phyloP scores from a whole-genome alignment of 2,113 vertebrate species.

The Rallus limicola region DNA sequence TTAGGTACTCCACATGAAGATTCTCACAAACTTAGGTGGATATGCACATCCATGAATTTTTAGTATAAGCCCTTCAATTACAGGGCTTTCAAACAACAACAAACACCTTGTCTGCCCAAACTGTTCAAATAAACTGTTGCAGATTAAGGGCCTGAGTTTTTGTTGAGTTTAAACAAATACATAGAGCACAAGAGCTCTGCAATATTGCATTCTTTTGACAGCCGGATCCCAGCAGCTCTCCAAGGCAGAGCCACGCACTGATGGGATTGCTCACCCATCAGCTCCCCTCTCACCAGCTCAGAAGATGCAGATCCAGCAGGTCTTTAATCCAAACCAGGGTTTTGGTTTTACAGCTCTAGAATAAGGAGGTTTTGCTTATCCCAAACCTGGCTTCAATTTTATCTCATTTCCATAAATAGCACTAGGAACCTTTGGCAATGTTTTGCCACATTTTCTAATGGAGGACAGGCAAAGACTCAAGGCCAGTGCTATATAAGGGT shows the following conservation, averaged over 20 bases:
- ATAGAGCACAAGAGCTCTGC: background rate
- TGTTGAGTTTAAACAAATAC: constrained; percentile 43
- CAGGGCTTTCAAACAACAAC: constrained; percentile 1
- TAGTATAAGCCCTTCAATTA: background rate
- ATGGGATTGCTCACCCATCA: background rate
- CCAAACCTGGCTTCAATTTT: constrained; percentile 70
- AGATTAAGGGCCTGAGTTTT: constrained; percentile 35
- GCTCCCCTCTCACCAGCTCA: background rate
- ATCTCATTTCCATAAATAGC: constrained; percentile 69
- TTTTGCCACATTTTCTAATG: constrained; percentile 41
- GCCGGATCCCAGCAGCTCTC: background rate
- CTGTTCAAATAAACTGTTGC: constrained; percentile 47
- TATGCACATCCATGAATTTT: background rate
- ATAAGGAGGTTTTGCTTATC: constrained; percentile 48
- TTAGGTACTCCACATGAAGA: background rate
- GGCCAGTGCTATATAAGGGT: background rate
- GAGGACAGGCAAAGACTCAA: constrained; percentile 8
- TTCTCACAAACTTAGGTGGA: background rate
- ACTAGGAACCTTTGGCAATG: constrained; percentile 44
- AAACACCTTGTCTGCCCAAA: background rate
- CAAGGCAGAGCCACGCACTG: rapidly evolving
- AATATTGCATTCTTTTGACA: background rate
- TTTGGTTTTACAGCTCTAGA: constrained; percentile 36
- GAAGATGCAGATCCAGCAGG: constrained; percentile 17
- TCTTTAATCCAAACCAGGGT: constrained; percentile 60